These are phyloP conservation scores for Menidia beryllina DNA, from an alignment of 2,113 vertebrate species.

Conservation along the genomic window DNA sequence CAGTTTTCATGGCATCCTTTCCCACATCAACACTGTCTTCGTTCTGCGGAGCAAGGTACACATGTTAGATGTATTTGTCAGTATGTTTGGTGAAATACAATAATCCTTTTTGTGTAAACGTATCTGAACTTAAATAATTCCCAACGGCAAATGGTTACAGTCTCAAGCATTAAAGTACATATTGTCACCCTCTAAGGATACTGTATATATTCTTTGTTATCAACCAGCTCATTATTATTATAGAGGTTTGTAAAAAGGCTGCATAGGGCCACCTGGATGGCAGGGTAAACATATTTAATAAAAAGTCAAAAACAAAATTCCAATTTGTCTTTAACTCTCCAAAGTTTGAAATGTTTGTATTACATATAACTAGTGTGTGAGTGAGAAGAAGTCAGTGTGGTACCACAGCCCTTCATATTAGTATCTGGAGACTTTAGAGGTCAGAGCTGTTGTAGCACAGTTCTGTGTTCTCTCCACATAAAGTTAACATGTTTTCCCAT, in stretches of 20 bases:
- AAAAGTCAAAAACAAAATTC: neutral
- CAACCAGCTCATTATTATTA: no score
- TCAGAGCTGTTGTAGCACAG: no score
- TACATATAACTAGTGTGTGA: neutral
- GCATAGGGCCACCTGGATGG: neutral
- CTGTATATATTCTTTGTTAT: neutral
- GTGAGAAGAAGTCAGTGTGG: no score
- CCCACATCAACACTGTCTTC: constrained; percentile 99
- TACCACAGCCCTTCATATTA: no score
- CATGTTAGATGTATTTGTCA: neutral
- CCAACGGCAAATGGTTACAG: constrained; percentile 10
- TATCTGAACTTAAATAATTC: neutral
- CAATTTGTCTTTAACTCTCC: neutral
- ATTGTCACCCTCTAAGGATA: no score
- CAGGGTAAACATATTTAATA: neutral
- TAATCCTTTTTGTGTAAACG: neutral
- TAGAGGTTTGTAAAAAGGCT: no score
- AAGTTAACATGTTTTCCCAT: no score
- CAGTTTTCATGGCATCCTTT: constrained; percentile 97
- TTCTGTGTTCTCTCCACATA: no score
- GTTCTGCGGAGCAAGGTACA: constrained; percentile 97
- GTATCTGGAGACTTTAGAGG: no score
- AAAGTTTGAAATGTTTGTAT: no score
- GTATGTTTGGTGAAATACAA: neutral
- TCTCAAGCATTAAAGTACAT: neutral